Percentiles rank a stretch among this genome's conserved stretches.
Conservation (phyloP, 2,113 vertebrate genomes). For the Falco punctatus region DNA sequence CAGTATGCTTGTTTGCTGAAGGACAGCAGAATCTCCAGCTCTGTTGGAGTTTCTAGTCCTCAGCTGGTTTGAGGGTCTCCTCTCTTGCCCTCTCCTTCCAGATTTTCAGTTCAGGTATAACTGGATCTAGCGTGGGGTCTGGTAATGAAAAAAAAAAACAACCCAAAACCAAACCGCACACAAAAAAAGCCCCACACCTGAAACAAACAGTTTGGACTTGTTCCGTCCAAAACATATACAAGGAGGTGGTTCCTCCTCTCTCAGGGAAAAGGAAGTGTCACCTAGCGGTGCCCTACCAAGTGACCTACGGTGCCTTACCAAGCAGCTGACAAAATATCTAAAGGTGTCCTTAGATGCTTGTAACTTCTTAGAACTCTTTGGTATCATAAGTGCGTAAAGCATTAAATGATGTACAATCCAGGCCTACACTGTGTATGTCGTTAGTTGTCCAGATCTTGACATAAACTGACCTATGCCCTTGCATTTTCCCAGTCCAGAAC, state of each 20-base stretch:
- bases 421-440: not conserved
- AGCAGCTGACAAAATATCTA: not conserved
- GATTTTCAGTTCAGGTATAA: not conserved
- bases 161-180: not conserved
- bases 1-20: not conserved
- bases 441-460: not conserved
- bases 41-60: not conserved
- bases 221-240: not conserved
- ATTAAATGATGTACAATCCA: not conserved
- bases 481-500: not conserved
- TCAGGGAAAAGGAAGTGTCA: not conserved
- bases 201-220: rapidly evolving
- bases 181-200: not conserved
- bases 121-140: not conserved
- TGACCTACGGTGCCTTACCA: not conserved
- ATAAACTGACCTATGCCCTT: not conserved
- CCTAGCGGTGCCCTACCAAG: not conserved
- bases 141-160: not conserved
- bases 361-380: not conserved
- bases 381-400: not conserved
- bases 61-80: not conserved
- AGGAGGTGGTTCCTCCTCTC: not conserved
- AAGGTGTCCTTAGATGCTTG: not conserved
- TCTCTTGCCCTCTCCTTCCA: not conserved
- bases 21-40: not conserved